Base-by-base conservation (phyloP, 1,140 invertebrate species). In the Samia ricini region DNA sequence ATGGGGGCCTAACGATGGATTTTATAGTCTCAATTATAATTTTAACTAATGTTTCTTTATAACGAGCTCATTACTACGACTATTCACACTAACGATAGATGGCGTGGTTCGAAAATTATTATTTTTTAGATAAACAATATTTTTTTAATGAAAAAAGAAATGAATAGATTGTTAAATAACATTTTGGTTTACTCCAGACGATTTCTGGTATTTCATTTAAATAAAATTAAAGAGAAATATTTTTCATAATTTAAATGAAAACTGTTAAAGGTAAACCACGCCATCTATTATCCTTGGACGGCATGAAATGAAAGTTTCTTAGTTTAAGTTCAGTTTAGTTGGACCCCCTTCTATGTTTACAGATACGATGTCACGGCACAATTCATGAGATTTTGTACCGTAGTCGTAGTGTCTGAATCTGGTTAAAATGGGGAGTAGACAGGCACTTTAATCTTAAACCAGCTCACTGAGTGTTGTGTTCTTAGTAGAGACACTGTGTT, bases 391-490 rank as follows among this genome's bases (percentile, higher is more conserved):
- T 29, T 26, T 29, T 56, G 18, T 29, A 29, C 20, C 8, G 24
- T 50, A 50, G 57, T 42, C 26, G 20, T 49, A n/a, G n/a, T 59
- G 23, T n/a, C 42, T 64, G 20, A 29, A 61, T 62, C 75, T 75
- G 81, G 69, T 77, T 83, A 71, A 78, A 85, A 77, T 79, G 81
- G 77, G 78, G 82, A 79, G 73, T 71, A 57, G 26, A 57, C 19
- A 26, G 22, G 33, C 10, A 42, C 33, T 15, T 10, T 42, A 42
- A 42, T 42, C 7, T 42, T 42, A 42, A 42, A 42, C 33, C 33
- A 15, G 33, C n/a, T 42, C 33, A 42, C 33, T 42, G 33, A 42
- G 33, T 42, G 33, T 42, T 42, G 33, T 42, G 33, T 42, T 15
- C 33, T 42, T 42, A 42, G 33, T 42, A 42, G 33, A 42, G 33